phyloP scores from a whole-genome alignment of 2,113 vertebrate genomes.

The Todiramphus chloris region DNA sequence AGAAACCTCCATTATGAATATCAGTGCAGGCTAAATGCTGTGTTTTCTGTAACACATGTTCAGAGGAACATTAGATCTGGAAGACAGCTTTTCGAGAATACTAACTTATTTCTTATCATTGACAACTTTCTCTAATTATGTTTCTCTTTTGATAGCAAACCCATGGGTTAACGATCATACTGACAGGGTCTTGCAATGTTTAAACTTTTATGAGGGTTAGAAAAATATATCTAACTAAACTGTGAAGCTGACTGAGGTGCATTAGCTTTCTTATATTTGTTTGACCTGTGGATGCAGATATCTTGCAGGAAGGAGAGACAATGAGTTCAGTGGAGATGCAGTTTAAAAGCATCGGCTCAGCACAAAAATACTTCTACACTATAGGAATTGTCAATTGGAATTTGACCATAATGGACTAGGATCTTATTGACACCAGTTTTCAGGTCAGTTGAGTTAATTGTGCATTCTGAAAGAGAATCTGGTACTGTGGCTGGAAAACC shows the following conservation, averaged over 20 bases:
- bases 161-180: not conserved
- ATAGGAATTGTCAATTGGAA: not conserved
- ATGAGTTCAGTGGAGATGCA: not conserved
- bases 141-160: not conserved
- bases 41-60: not conserved
- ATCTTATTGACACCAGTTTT: not conserved
- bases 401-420: slow-evolving; percentile 10
- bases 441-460: slow-evolving; percentile 18
- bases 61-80: not conserved
- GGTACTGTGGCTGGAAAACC: not conserved
- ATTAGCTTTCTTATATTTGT: not conserved
- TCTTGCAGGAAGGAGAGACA: not conserved
- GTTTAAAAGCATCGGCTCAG: not conserved
- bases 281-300: not conserved
- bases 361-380: not conserved
- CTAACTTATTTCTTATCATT: not conserved
- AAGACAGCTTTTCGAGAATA: not conserved
- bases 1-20: not conserved
- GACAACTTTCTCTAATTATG: not conserved
- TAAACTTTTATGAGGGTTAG: not conserved
- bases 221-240: not conserved
- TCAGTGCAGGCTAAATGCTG: not conserved
- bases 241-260: not conserved
- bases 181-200: not conserved
- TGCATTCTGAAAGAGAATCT: slow-evolving; percentile 5